phyloP scores from a whole-genome alignment of 2,113 vertebrate genomes.

The Lepus americanus region DNA sequence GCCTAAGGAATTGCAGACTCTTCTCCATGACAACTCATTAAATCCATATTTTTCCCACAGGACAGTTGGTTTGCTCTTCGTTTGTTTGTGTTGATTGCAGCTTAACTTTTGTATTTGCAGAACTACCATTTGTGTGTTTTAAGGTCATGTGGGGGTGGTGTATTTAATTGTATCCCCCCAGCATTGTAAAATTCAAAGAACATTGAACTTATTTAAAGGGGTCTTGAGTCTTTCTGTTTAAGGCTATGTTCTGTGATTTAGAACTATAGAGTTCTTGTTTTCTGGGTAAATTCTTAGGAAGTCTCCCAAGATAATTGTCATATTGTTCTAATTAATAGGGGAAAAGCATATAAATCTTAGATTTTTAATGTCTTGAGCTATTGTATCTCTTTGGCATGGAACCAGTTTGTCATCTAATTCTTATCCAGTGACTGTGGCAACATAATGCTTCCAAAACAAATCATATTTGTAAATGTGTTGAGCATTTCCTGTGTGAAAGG shows the following conservation, averaged over 20 bases:
- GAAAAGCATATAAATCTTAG: conserved; percentile 37
- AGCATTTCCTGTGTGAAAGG: conserved; percentile 16
- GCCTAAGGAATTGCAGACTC: not conserved
- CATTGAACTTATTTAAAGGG: conserved; percentile 45
- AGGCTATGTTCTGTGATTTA: conserved; percentile 57
- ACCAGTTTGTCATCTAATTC: not conserved
- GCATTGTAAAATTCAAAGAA: conserved; percentile 43
- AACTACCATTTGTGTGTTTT: conserved; percentile 17
- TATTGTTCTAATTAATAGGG: conserved; percentile 56
- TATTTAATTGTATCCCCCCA: conserved; percentile 52
- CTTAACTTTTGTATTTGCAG: conserved; percentile 28
- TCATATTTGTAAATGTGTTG: not conserved
- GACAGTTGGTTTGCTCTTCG: not conserved
- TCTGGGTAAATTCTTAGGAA: conserved; percentile 66
- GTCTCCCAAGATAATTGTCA: conserved; percentile 33
- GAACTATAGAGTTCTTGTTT: conserved; percentile 50
- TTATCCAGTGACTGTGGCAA: not conserved
- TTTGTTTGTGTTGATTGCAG: not conserved
- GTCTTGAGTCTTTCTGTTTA: conserved; percentile 53
- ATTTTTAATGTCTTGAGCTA: conserved; percentile 38
- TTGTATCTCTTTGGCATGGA: conserved; percentile 22
- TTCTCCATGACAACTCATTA: conserved; percentile 22
- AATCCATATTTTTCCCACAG: not conserved
- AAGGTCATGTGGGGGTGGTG: not conserved
- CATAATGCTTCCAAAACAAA: conserved; percentile 5